Evolutionary conservation across 2,797 vertebrate species (phyloP).

Genomic region (Lemur catta): DNA sequence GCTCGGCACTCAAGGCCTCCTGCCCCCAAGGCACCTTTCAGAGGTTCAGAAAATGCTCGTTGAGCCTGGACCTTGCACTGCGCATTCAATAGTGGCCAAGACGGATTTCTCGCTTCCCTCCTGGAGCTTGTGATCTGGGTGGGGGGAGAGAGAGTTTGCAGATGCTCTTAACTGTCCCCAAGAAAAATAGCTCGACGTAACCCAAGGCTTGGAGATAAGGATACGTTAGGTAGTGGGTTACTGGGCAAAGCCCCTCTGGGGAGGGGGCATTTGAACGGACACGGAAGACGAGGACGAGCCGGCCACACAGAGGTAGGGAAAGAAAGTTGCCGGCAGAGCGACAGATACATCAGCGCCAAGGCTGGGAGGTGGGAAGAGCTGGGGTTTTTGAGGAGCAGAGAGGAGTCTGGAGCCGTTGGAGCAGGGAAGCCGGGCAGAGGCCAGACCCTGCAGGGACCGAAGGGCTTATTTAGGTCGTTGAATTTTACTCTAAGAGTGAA

Average conservation of each 20-base stretch:
- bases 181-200: neutral
- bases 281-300: neutral
- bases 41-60: neutral
- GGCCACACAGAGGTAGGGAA: neutral
- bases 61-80: accelerated
- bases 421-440: neutral
- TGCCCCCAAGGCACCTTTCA: accelerated
- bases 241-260: neutral
- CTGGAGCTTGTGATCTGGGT: neutral
- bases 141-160: neutral
- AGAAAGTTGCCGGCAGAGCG: neutral
- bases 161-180: neutral
- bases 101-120: neutral
- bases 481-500: neutral
- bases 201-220: neutral
- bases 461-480: neutral
- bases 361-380: too few species aligned
- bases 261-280: neutral
- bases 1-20: conserved; percentile 7
- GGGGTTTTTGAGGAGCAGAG: neutral
- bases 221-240: neutral
- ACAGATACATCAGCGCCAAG: neutral
- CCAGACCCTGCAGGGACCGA: neutral
- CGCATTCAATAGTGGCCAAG: neutral
- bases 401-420: neutral